Percentiles rank a stretch among this genome's conserved stretches.
These are phyloP conservation scores for Drosophila ohnishii DNA, from an alignment of 1,140 invertebrate species.

Conservation along the genomic window DNA sequence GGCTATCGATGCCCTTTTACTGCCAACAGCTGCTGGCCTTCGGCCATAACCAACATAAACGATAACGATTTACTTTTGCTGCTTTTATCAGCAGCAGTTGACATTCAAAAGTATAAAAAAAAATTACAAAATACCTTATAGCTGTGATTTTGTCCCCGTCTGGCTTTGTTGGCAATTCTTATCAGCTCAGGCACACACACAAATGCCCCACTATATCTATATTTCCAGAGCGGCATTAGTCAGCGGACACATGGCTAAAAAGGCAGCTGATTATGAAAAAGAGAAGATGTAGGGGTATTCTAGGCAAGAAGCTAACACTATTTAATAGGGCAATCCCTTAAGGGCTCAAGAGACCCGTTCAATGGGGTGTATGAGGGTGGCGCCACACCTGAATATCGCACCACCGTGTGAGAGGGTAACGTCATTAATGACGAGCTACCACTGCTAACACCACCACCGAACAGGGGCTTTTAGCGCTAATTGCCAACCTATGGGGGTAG, in stretches of 20 bases:
- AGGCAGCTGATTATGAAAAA: constrained; percentile 10
- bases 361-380: background rate
- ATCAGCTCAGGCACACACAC: constrained; percentile 38
- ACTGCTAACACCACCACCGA: constrained; percentile 18
- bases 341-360: background rate
- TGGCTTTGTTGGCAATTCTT: constrained; percentile 51
- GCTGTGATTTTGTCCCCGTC: constrained; percentile 22
- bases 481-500: constrained; percentile 41
- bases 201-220: constrained; percentile 15
- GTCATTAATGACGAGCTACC: constrained; percentile 35
- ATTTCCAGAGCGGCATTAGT: constrained; percentile 46
- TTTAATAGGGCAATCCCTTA: constrained; percentile 6
- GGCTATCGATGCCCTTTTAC: constrained; percentile 19
- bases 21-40: constrained; percentile 23
- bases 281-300: constrained; percentile 6
- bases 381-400: constrained; percentile 33
- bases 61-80: constrained; percentile 51
- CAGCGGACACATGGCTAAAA: constrained; percentile 24
- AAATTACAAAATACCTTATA: constrained; percentile 7
- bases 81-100: constrained; percentile 50
- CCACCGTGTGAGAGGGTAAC: constrained; percentile 13
- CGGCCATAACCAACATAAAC: constrained; percentile 18
- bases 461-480: constrained; percentile 55
- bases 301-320: constrained; percentile 1
- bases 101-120: constrained; percentile 60